These are phyloP conservation scores for Ailuropoda melanoleuca DNA, from an alignment of 2,113 vertebrate species.

Conservation along the genomic window DNA sequence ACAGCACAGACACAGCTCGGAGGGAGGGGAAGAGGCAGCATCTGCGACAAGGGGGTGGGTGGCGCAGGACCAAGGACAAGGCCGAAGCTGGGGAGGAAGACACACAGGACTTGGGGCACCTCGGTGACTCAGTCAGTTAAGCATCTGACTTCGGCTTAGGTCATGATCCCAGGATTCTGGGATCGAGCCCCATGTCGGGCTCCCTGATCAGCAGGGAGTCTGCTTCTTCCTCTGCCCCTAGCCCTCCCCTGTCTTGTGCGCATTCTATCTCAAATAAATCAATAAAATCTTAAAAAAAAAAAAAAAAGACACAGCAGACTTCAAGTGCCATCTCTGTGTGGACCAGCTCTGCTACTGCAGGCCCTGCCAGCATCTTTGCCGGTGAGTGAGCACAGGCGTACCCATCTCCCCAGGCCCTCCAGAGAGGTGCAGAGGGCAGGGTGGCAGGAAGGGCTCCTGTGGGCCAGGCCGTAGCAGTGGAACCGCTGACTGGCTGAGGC, in stretches of 20 bases:
- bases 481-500: background rate
- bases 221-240: too few species aligned
- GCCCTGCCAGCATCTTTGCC: background rate
- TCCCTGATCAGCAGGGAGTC: too few species aligned
- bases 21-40: background rate
- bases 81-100: background rate
- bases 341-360: background rate
- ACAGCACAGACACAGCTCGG: background rate
- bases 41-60: background rate
- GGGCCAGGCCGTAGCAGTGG: background rate
- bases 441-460: rapidly evolving
- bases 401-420: background rate
- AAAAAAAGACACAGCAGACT: background rate
- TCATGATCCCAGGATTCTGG: too few species aligned
- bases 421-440: background rate
- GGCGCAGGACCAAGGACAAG: background rate
- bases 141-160: too few species aligned
- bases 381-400: background rate
- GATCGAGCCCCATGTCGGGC: too few species aligned
- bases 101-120: background rate
- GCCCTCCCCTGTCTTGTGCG: too few species aligned
- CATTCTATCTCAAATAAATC: too few species aligned
- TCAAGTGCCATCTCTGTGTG: background rate
- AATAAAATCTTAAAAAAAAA: too few species aligned
- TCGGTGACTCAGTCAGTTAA: too few species aligned